A percentile compares a stretch with the other conserved stretches of the same genome.
phyloP scores from a whole-genome alignment of 2,888 invertebrate species.

The Pinctada fucata region DNA sequence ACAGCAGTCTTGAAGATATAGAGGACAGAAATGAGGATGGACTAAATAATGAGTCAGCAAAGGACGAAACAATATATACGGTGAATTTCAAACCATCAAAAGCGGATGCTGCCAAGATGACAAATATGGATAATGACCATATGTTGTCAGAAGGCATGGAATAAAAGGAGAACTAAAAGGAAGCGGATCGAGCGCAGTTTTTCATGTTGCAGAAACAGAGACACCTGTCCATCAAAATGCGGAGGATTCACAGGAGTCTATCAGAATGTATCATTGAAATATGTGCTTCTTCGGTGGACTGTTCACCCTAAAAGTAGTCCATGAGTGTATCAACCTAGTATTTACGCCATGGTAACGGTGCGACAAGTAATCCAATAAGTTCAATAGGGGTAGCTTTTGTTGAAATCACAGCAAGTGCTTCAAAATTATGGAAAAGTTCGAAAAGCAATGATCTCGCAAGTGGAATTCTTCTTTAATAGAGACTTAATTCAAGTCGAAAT shows the following conservation, averaged over 20 bases:
- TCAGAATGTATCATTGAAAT: neutral
- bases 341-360: too few relatives aligned
- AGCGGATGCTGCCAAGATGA: neutral
- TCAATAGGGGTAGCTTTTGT: too few relatives aligned
- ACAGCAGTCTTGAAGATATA: neutral
- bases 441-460: too few relatives aligned
- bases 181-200: neutral
- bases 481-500: too few relatives aligned
- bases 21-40: neutral
- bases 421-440: too few relatives aligned
- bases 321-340: neutral
- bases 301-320: constrained; percentile 13
- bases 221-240: neutral
- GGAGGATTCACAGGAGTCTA: neutral
- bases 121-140: neutral
- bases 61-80: neutral
- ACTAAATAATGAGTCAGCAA: neutral
- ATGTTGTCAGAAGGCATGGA: neutral
- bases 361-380: too few relatives aligned
- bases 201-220: neutral
- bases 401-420: too few relatives aligned
- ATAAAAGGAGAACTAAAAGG: constrained; percentile 8
- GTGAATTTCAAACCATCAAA: neutral
- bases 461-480: too few relatives aligned
- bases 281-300: constrained; percentile 7